These are phyloP conservation scores for Hippopotamus amphibius DNA, from an alignment of 2,113 vertebrate genomes.

Conservation along the genomic window DNA sequence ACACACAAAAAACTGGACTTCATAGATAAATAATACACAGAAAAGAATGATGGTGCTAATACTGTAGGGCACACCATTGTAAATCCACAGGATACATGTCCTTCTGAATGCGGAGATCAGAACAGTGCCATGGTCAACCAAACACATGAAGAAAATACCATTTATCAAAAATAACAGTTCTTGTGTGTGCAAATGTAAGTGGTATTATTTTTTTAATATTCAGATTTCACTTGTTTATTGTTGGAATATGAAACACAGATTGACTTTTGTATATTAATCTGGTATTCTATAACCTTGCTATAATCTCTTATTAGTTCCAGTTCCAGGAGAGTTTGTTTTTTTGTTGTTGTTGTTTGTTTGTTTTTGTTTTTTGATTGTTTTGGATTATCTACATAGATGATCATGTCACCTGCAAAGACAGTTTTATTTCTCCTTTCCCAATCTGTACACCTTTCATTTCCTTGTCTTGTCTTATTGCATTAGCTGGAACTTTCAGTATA, in stretches of 20 bases:
- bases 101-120: not conserved
- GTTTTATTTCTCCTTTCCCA: not conserved
- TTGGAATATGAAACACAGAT: not conserved
- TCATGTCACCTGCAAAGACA: not conserved
- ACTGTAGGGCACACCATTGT: not conserved
- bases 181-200: not conserved
- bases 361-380: not conserved
- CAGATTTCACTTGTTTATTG: not conserved
- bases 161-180: slow-evolving; percentile 16
- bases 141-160: not conserved
- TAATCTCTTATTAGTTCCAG: not conserved
- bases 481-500: not conserved
- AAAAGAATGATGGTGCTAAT: not conserved
- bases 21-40: not conserved
- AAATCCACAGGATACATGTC: not conserved
- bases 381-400: not conserved
- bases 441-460: not conserved
- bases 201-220: not conserved
- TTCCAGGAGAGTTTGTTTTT: not conserved
- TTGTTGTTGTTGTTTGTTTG: not conserved
- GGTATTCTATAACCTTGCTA: not conserved
- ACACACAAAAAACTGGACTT: not conserved
- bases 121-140: not conserved
- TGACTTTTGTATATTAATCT: not conserved
- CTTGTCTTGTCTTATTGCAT: not conserved